Base-by-base conservation (phyloP, 2,797 vertebrate species). In the Rhincodon typus region DNA sequence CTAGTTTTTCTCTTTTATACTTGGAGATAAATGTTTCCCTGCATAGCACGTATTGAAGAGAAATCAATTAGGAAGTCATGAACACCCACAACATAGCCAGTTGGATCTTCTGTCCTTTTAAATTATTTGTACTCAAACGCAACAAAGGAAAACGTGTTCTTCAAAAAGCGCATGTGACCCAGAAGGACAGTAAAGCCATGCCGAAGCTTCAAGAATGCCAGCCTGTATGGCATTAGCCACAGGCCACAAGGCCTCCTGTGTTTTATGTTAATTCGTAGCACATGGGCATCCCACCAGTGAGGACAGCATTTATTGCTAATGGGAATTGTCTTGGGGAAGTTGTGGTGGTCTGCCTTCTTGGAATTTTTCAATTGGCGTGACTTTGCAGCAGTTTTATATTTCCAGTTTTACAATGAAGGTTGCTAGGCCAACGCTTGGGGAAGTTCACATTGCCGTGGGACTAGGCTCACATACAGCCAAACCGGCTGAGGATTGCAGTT, bases 81-180 rank as follows among this genome's bases (percentile, higher is more conserved):
- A 66, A 90, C 13, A 90, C 46, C 25, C 87, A 19, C 30, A 19
- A 90, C 27, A 8, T 30, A 90, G 90, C 17, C n/a, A 21, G 23
- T 17, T 38, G n/a, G n/a, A 93, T 93, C 67, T 93, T 93, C 57
- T 42, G 62, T n/a, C 57, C 62, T 67, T 93, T 67, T 93, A 93
- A 93, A 38, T 93, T 67, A 93, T 38, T 93, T 38, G 67, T 19
- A 25, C 19, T 84, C 5, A 84, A 77, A 13, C 3, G 4, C 87
- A 90, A 90, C 30, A 88, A 53, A 67, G 90, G 90, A 93, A 93
- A 38, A 42, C 38, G 38, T 67, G 62, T 93, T 93, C 90, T 93
- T 91, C 27, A 34, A 91, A 91, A 34, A 84, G 79, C 42, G 19
- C 74, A 15, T 34, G 74, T 77, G 34, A 77, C 74, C 34, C 34